Percentiles rank a stretch among this genome's conserved stretches.
These are phyloP conservation scores for Heteromurus nitidus DNA, from an alignment of 2,888 invertebrate species.

Conservation along the genomic window DNA sequence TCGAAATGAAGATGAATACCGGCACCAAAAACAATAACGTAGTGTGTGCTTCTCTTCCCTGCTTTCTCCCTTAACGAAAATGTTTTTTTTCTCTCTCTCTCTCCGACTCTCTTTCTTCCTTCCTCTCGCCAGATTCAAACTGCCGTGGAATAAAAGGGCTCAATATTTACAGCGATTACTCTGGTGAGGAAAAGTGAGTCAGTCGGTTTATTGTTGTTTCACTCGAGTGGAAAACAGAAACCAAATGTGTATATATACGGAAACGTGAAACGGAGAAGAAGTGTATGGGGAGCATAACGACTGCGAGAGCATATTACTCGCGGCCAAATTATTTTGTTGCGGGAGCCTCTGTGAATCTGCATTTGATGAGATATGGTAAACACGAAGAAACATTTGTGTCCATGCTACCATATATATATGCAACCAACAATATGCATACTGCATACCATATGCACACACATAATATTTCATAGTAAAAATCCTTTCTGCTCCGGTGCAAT, in stretches of 20 bases:
- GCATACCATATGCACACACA: too few relatives aligned
- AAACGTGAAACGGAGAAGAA: not conserved
- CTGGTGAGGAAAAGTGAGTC: slow-evolving; percentile 41
- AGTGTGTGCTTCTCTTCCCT: slow-evolving; percentile 10
- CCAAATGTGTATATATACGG: not conserved
- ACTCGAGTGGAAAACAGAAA: slow-evolving; percentile 17
- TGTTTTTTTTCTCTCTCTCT: not conserved
- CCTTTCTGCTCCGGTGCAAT: too few relatives aligned
- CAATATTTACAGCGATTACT: slow-evolving; percentile 40
- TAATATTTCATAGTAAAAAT: too few relatives aligned
- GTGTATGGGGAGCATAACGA: not conserved
- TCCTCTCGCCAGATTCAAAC: not conserved
- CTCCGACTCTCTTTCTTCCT: not conserved
- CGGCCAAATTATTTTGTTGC: slow-evolving; percentile 31
- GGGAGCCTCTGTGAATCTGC: too few relatives aligned
- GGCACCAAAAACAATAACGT: slow-evolving; percentile 49
- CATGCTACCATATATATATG: too few relatives aligned
- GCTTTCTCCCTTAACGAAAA: not conserved
- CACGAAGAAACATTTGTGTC: too few relatives aligned
- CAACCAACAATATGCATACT: too few relatives aligned
- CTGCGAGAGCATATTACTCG: not conserved
- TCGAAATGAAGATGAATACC: slow-evolving; percentile 62
- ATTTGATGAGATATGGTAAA: too few relatives aligned
- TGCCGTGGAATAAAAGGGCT: slow-evolving; percentile 5
- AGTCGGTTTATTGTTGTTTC: slow-evolving; percentile 51